phyloP scores from a whole-genome alignment of 2,113 vertebrate species.

The Mungos mungo region DNA sequence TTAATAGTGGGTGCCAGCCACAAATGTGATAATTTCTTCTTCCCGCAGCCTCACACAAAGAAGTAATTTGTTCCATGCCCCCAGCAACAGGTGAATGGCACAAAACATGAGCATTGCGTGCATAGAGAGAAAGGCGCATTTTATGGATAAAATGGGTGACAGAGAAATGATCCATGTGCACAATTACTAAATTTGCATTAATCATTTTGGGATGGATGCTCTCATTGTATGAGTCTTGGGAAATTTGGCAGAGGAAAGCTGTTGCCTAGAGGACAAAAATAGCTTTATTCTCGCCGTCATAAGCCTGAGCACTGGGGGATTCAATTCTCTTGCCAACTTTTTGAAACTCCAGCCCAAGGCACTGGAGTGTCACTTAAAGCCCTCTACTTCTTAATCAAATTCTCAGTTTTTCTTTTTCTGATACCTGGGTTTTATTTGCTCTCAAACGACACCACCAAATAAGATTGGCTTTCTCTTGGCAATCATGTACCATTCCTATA shows the following conservation, averaged over 20 bases:
- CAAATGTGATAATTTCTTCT: constrained; percentile 75
- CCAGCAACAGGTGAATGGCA: constrained; percentile 78
- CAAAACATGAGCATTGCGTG: constrained; percentile 63
- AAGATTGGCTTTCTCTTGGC: background rate
- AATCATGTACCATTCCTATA: background rate
- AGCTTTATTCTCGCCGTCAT: constrained; percentile 68
- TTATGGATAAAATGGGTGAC: constrained; percentile 69
- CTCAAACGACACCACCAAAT: background rate
- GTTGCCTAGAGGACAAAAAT: constrained; percentile 77
- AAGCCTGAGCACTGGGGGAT: constrained; percentile 42
- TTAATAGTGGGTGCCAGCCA: constrained; percentile 64
- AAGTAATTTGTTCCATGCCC: constrained; percentile 73
- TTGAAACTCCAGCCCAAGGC: constrained; percentile 70
- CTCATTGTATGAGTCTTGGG: constrained; percentile 74
- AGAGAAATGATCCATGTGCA: constrained; percentile 75
- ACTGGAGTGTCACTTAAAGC: constrained; percentile 54
- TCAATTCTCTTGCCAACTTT: constrained; percentile 72
- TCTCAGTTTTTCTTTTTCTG: background rate
- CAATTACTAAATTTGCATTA: constrained; percentile 81
- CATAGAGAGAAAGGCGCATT: constrained; percentile 58
- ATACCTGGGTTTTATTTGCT: constrained; percentile 48
- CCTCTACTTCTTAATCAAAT: constrained; percentile 69
- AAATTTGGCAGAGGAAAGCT: constrained; percentile 71
- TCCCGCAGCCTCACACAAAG: constrained; percentile 66
- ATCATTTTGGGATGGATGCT: constrained; percentile 75